Conservation (phyloP, 2,888 invertebrate genomes). For the Zootermopsis nevadensis region DNA sequence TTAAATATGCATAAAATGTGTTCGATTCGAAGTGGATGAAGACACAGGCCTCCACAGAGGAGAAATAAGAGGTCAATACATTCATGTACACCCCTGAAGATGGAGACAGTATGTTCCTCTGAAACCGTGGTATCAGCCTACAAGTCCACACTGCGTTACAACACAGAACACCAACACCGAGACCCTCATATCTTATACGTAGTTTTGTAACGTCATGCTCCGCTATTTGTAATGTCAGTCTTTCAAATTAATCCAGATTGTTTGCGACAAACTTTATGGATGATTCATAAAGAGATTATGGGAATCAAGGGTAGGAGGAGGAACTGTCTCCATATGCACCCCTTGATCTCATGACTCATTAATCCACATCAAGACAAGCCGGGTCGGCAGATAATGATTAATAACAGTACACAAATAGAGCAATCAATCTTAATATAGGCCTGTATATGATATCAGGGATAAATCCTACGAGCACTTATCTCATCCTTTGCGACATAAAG, state of each 20-base stretch:
- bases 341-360: not conserved
- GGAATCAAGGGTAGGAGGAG: not conserved
- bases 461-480: not conserved
- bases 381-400: not conserved
- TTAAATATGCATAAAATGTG: too few species aligned
- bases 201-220: not conserved
- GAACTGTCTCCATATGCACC: not conserved
- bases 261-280: not conserved
- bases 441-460: not conserved
- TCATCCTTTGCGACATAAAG: not conserved
- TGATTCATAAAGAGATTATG: not conserved
- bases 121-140: too few species aligned
- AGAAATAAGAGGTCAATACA: too few species aligned
- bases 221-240: not conserved
- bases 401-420: not conserved
- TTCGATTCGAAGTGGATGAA: too few species aligned
- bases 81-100: too few species aligned
- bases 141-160: too few species aligned
- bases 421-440: constrained; percentile 5
- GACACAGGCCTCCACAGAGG: too few species aligned
- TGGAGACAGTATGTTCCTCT: too few species aligned
- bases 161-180: too few species aligned
- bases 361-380: not conserved
- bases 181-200: too few species aligned
- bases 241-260: not conserved